Evolutionary conservation across 2,797 vertebrate species (phyloP).

Genomic region (Orientallactaga sibirica): DNA sequence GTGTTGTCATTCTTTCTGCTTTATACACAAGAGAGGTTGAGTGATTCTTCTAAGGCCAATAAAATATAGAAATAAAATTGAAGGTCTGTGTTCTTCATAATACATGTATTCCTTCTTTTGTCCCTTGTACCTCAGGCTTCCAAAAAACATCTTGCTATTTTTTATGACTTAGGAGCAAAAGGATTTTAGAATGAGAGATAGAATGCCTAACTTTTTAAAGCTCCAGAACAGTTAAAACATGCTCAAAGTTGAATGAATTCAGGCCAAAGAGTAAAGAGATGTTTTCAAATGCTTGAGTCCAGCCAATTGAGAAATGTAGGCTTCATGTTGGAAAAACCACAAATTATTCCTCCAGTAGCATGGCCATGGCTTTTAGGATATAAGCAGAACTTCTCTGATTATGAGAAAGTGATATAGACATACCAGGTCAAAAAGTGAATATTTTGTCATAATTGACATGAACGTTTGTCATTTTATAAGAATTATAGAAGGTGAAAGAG

Average conservation of each 20-base stretch:
- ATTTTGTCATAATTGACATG: not conserved
- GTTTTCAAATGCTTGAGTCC: not conserved
- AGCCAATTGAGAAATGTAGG: not conserved
- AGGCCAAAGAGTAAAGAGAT: not conserved
- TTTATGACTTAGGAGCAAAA: not conserved
- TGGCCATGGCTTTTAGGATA: not conserved
- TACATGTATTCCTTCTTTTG: not conserved
- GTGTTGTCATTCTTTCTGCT: not conserved
- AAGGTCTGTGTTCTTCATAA: not conserved
- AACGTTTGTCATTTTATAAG: not conserved
- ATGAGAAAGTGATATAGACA: not conserved
- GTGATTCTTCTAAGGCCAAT: not conserved
- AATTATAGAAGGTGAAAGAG: not conserved
- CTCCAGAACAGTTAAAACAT: not conserved
- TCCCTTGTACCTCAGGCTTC: not conserved
- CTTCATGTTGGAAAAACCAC: not conserved
- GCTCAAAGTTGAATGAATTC: not conserved
- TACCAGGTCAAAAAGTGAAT: not conserved
- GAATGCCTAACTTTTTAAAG: not conserved
- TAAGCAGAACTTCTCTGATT: not conserved
- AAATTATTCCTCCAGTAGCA: not conserved
- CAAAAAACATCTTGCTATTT: not conserved
- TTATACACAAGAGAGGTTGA: not conserved
- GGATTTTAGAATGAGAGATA: conserved; percentile 23
- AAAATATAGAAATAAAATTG: not conserved